Evolutionary conservation across 2,797 vertebrate species (phyloP), one percentile per base, ranked within the genome.

Genomic region (Clamator glandarius): DNA sequence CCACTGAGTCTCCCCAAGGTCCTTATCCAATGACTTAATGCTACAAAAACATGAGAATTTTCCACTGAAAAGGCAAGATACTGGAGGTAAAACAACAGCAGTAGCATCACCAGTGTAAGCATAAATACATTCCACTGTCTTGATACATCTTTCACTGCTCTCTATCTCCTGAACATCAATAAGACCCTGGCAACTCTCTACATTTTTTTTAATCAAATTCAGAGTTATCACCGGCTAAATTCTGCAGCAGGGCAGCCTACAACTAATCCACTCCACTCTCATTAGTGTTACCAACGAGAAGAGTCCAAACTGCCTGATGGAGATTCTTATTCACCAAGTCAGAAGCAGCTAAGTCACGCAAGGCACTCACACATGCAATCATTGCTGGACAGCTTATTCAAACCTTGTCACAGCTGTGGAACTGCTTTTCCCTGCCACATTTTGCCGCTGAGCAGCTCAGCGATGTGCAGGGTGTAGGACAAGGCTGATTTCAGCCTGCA

Each of bases 291-390:
- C 15, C 19, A 8, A 44, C 0, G 0, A 61, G 64, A 82, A 70
- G 41, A 88, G 17, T 28, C 58, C 1, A 2, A 81, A 52, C 33
- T 52, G 66, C 58, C 80, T 55, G 3, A 16, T 25, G 52, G 54
- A 85, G n/a, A 76, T 33, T 64, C 46, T 83, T 87, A 81, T 72
- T 77, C 64, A 86, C 29, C 16, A 14, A 78, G 15, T 11, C 31
- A 66, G 42, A 85, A 61, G 75, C 70, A 89, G 58, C 44, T 72
- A 78, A 68, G 33, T 21, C 21, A 73, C 0, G 0, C 42, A 39
- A 48, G 35, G 68, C 0, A 0, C 50, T 87, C 50, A 39, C 44
- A 69, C 33, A 28, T 0, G 0, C 7, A 1, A 5, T 36, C 48
- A 57, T 46, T 57, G 36, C 35, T 28, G 44, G 41, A 64, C 8